Evolutionary conservation across 2,888 invertebrate genomes (phyloP), one percentile per base, ranked within the genome.

Genomic region (Trypoxylon attenuatum): DNA sequence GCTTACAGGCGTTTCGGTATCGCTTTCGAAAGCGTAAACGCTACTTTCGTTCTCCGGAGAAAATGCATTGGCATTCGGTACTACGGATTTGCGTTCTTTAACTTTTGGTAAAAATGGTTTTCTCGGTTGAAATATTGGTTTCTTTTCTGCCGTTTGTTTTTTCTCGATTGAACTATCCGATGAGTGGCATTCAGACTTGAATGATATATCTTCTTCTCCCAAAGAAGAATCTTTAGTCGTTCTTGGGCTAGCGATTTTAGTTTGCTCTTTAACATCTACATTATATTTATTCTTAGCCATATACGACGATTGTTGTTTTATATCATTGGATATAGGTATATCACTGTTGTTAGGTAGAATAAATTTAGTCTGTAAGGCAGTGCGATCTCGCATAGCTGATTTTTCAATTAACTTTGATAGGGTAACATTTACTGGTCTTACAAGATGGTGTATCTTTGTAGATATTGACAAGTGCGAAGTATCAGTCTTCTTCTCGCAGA

Each of bases 11-110:
- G 89, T 88, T 61, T 92, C 92, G 23, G 89, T 90, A 41, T 92
- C 92, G 66, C 91, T 91, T 70, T 92, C 92, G 81, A 93, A 93
- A 1, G 93, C 93, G 77, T 93, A 93, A 13, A 93, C 91, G 60
- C 92, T 92, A 62, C 91, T 91, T 80, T 92, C 92, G 78, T 92
- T 92, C 71, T 91, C 91, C 0, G 91, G 91, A 0, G 91, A 92
- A 83, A 92, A 92, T 0, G 92, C 92, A 76, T 88, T 90, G 2
- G 89, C 86, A 74, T 88, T 90, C 0, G 88, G 88, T 19, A 85
- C 79, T 15, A 76, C 78, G 22, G 81, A 82, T 55, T 85, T 88
- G 46, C 89, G 88, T 66, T 89, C 88, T 69, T 90, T 91, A 5
- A 88, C 88, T 69, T 88, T 89, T 43, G 90, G 89, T 52, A 91